A percentile compares a stretch with the other conserved stretches of the same genome.
Evolutionary conservation across 2,113 vertebrate species (phyloP).

Genomic region (Xiphophorus hellerii): DNA sequence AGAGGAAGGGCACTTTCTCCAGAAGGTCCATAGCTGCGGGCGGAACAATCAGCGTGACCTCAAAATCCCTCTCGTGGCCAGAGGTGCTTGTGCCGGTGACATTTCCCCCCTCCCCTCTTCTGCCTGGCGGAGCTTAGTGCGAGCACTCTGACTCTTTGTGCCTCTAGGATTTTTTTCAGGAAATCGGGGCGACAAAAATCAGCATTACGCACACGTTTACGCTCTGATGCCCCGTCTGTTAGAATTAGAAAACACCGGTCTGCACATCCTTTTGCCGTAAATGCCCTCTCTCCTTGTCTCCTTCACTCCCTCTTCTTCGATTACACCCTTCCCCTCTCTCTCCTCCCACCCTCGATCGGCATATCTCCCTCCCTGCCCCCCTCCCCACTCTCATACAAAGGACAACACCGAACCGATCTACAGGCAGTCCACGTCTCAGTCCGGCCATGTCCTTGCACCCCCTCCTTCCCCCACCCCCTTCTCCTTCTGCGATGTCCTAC

Average conservation of each 20-base stretch:
- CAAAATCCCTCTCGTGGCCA: conserved; percentile 64
- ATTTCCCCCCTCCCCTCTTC: conserved; percentile 45
- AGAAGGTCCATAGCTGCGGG: conserved; percentile 57
- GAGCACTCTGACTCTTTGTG: conserved; percentile 26
- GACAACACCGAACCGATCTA: conserved; percentile 75
- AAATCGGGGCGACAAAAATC: conserved; percentile 27
- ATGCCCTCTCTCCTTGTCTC: conserved; percentile 44
- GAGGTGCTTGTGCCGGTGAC: conserved; percentile 62
- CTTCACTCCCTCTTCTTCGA: conserved; percentile 30
- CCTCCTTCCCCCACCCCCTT: conserved; percentile 20
- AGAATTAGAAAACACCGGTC: conserved; percentile 55
- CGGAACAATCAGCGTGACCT: conserved; percentile 71
- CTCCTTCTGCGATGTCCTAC: conserved; percentile 49
- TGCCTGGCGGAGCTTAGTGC: conserved; percentile 48
- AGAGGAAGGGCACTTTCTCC: conserved; percentile 62
- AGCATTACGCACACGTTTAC: conserved; percentile 42
- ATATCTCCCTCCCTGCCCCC: conserved; percentile 43
- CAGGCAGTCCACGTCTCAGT: conserved; percentile 78
- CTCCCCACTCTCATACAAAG: conserved; percentile 55
- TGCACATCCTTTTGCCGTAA: conserved; percentile 44
- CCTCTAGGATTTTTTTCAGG: conserved; percentile 5
- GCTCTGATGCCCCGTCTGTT: conserved; percentile 59
- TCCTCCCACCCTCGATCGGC: conserved; percentile 36
- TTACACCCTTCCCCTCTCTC: conserved; percentile 28
- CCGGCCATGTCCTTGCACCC: conserved; percentile 69